A percentile compares a stretch with the other conserved stretches of the same genome.
These are phyloP conservation scores for Oreonectes daqikongensis DNA, from an alignment of 2,797 vertebrate genomes.

Conservation along the genomic window DNA sequence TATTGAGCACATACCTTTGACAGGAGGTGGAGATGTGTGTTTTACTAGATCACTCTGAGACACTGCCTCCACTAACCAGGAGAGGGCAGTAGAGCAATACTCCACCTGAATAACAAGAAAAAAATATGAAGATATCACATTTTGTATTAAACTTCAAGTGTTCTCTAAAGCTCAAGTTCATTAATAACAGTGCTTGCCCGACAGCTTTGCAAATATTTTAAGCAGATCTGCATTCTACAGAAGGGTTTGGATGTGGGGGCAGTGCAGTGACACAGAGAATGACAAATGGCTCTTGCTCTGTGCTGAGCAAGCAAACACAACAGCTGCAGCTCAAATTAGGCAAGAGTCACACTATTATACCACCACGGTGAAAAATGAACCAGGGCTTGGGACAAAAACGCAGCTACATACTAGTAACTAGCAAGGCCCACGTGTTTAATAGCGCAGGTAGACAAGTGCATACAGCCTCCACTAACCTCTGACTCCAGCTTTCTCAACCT, in stretches of 20 bases:
- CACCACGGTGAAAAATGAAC: not conserved
- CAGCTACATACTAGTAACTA: not conserved
- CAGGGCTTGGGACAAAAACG: not conserved
- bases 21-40: conserved; percentile 57
- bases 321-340: conserved; percentile 65
- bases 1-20: conserved; percentile 60
- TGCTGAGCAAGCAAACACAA: conserved; percentile 64
- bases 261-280: conserved; percentile 31
- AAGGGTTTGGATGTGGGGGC: conserved; percentile 8
- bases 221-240: conserved; percentile 27
- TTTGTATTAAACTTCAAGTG: not conserved
- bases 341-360: conserved; percentile 41
- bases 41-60: conserved; percentile 75
- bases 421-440: not conserved
- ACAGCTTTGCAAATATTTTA: conserved; percentile 34
- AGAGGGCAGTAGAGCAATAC: conserved; percentile 80
- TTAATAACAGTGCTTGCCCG: conserved; percentile 4
- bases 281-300: conserved; percentile 48
- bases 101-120: conserved; percentile 72
- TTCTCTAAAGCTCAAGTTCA: conserved; percentile 4
- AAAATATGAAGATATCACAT: no score
- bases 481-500: conserved; percentile 78
- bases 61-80: conserved; percentile 81
- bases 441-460: conserved; percentile 5
- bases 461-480: conserved; percentile 71